Evolutionary conservation across 2,888 invertebrate species (phyloP).

Genomic region (Acronicta leporina): DNA sequence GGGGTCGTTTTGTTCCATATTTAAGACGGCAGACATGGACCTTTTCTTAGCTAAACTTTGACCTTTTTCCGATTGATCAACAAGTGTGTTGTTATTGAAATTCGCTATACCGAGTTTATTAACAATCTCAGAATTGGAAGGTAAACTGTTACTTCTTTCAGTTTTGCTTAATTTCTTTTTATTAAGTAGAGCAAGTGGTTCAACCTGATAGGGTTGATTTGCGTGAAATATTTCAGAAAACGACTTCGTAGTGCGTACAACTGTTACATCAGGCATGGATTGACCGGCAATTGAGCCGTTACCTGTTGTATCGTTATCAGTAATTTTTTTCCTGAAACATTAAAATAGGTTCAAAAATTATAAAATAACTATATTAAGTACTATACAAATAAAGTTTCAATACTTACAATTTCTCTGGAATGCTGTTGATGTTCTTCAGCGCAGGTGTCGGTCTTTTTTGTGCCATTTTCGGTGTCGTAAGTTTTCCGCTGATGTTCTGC

Average conservation of each 20-base stretch:
- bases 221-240: not conserved
- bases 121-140: not conserved
- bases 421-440: too few relatives aligned
- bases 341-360: not conserved
- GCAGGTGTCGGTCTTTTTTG: not conserved
- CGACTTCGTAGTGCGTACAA: not conserved
- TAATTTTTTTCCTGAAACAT: slow-evolving; percentile 5
- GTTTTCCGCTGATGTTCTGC: too few relatives aligned
- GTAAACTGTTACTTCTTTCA: not conserved
- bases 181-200: not conserved
- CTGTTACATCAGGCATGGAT: slow-evolving; percentile 4
- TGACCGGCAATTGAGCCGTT: not conserved
- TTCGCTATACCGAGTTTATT: not conserved
- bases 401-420: too few relatives aligned
- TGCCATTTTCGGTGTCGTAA: not conserved
- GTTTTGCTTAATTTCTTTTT: not conserved
- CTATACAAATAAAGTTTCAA: not conserved
- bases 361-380: too few relatives aligned
- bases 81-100: not conserved
- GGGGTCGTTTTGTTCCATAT: not conserved
- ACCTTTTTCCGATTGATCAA: not conserved
- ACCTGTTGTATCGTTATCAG: not conserved
- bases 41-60: not conserved
- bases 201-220: not conserved
- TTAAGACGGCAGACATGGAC: not conserved